phyloP scores from a whole-genome alignment of 64 coral and sea anemone species.

The Dendrophyllia cribrosa region DNA sequence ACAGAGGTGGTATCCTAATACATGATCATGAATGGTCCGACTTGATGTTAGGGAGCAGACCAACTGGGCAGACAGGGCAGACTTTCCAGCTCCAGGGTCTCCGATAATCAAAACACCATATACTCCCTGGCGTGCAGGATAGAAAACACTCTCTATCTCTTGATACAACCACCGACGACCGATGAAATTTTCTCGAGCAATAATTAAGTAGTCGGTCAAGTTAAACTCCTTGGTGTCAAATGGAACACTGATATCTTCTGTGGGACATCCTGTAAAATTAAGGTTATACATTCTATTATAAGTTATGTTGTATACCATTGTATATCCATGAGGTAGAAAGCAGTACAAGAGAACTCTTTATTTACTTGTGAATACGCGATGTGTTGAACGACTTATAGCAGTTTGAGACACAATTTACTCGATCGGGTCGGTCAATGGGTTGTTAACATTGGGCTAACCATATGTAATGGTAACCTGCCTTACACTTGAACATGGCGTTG shows the following conservation, averaged over 20 bases:
- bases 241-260: background rate
- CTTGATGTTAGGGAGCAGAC: conserved; percentile 70
- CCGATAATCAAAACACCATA: conserved; percentile 51
- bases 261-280: background rate
- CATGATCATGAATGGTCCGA: conserved; percentile 49
- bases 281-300: background rate
- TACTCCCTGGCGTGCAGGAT: background rate
- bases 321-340: too few relatives aligned
- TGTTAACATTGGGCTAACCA: too few relatives aligned
- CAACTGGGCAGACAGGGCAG: conserved; percentile 57
- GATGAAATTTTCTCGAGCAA: conserved; percentile 50
- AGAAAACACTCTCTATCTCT: conserved; percentile 20
- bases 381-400: too few relatives aligned
- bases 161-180: conserved; percentile 69
- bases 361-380: too few relatives aligned
- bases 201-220: conserved; percentile 47
- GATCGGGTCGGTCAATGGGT: too few relatives aligned
- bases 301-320: too few relatives aligned
- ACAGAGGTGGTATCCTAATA: conserved; percentile 76
- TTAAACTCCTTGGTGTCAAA: conserved; percentile 53
- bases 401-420: too few relatives aligned
- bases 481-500: too few relatives aligned
- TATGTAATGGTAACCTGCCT: too few relatives aligned
- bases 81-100: conserved; percentile 74
- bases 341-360: too few relatives aligned